phyloP scores from a whole-genome alignment of 2,888 invertebrate species.

The Nomada ferruginata region DNA sequence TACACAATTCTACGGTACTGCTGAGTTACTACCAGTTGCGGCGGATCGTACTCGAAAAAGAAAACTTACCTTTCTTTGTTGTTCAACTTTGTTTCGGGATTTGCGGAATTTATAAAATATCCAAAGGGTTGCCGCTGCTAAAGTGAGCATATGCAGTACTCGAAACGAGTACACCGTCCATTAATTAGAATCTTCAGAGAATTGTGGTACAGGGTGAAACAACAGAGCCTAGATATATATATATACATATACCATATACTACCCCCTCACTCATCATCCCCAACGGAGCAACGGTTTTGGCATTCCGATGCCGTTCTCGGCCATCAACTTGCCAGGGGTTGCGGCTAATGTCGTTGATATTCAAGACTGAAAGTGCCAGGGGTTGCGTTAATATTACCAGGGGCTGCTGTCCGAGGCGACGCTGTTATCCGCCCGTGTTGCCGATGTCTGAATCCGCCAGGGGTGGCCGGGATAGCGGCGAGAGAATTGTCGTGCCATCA shows the following conservation, averaged over 20 bases:
- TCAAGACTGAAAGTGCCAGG: conserved; percentile 76
- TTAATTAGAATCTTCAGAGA: conserved; percentile 11
- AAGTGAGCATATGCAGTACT: background rate
- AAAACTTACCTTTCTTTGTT: too few relatives aligned
- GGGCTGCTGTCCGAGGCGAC: conserved; percentile 71
- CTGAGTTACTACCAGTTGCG: too few relatives aligned
- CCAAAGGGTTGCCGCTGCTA: too few relatives aligned
- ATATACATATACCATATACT: conserved; percentile 6
- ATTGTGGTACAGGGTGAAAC: conserved; percentile 1
- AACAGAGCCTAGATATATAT: background rate
- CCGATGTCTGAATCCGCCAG: conserved; percentile 67
- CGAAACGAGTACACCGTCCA: background rate
- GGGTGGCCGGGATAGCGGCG: conserved; percentile 33
- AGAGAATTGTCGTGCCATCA: conserved; percentile 25
- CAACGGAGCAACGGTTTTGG: conserved; percentile 51
- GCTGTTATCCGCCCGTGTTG: conserved; percentile 71
- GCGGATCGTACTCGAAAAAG: too few relatives aligned
- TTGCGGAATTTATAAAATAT: too few relatives aligned
- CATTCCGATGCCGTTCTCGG: conserved; percentile 64
- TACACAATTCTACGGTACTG: too few relatives aligned
- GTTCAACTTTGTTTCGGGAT: too few relatives aligned
- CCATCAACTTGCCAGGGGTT: conserved; percentile 67
- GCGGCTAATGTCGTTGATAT: conserved; percentile 78
- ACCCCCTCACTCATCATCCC: conserved; percentile 23
- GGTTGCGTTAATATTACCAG: conserved; percentile 77